Base-by-base conservation (phyloP, 2,888 invertebrate species). In the Andricus quercusramuli region DNA sequence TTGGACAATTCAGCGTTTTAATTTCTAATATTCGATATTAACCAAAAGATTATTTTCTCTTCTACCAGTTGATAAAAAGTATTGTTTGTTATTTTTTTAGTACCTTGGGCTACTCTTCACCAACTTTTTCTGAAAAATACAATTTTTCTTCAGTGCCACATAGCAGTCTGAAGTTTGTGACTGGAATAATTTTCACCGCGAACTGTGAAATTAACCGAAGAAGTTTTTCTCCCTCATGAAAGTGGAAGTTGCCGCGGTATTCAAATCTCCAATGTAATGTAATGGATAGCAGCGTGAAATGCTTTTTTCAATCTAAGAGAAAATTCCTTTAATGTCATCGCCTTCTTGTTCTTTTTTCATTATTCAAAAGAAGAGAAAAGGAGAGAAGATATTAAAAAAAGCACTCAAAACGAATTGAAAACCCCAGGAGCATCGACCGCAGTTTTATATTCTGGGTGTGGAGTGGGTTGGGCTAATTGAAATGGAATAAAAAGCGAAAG, bases 401-500 rank as follows among this genome's bases (percentile, higher is more conserved):
- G 82, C 83, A 84, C 81, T 80, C 84, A 82, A 83, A 81, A 80
- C 11, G 74, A 74, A 74, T 47, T 74, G 32, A 25, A 74, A 79
- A 32, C 29, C 68, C 64, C 77, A 74, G 77, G 81, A 81, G 56
- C 32, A 74, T 74, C 56, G 74, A 56, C 74, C 74, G 74, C 15
- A 56, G 32, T 74, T 74, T 74, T 74, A 74, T 56, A 51, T 74
- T 51, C 74, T 56, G 56, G 56, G 74, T 74, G 74, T 74, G 74
- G 74, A 74, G 32, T 56, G 74, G 74, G 74, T 74, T 74, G 74
- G 74, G 85, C 81, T 82, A 81, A 82, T 83, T 85, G 83, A 84
- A 84, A 83, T 83, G 79, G 78, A 82, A 84, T 81, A 82, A 83
- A 83, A 79, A 80, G 79, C 13, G 41, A 79, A 77, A 80, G 80